phyloP scores from a whole-genome alignment of 2,113 vertebrate species.

The Emydocephalus ijimae region DNA sequence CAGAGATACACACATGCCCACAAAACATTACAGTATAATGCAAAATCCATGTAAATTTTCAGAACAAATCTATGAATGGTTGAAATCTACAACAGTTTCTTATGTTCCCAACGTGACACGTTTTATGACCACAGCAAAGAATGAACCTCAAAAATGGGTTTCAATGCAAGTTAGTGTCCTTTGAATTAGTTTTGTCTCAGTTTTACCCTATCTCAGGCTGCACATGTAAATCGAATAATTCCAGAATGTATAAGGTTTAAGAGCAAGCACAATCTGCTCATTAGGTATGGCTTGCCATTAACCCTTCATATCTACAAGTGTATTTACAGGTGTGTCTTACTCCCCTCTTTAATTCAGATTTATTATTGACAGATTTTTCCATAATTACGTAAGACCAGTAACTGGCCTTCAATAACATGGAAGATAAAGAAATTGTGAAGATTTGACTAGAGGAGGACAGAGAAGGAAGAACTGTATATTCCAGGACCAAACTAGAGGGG shows the following conservation, averaged over 20 bases:
- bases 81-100: not conserved
- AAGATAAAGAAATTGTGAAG: not conserved
- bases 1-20: not conserved
- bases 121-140: not conserved
- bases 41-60: not conserved
- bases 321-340: no score
- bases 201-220: not conserved
- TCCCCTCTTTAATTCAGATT: not conserved
- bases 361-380: not conserved
- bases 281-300: not conserved
- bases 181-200: not conserved
- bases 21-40: not conserved
- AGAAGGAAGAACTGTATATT: not conserved
- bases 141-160: not conserved
- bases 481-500: not conserved
- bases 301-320: not conserved
- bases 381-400: not conserved
- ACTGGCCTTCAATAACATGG: not conserved
- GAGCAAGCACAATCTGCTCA: not conserved
- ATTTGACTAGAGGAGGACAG: not conserved
- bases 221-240: not conserved
- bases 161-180: not conserved
- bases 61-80: not conserved
- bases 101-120: not conserved
- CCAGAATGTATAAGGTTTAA: not conserved